Conservation (phyloP, 2,797 vertebrate genomes). For the Scleropages formosus region DNA sequence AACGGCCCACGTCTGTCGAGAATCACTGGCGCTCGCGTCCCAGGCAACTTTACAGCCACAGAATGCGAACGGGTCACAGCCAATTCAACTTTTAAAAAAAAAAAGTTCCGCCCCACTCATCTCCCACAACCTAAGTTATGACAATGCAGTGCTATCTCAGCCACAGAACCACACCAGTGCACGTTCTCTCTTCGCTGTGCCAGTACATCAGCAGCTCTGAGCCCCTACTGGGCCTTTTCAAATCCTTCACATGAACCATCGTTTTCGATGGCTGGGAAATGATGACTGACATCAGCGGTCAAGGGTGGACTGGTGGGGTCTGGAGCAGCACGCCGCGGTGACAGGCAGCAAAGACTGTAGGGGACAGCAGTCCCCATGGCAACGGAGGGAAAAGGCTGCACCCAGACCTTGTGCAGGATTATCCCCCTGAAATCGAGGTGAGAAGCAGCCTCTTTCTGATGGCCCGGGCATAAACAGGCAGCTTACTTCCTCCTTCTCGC, state of each 20-base stretch:
- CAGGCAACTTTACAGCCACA: too few relatives aligned
- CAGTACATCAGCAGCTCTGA: too few relatives aligned
- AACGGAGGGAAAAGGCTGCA: not conserved
- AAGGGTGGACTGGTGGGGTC: not conserved
- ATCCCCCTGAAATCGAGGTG: not conserved
- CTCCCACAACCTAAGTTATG: not conserved
- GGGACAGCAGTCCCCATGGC: not conserved
- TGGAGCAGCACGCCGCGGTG: not conserved
- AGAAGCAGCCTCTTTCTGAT: slow-evolving; percentile 24
- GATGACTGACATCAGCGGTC: not conserved
- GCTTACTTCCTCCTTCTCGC: slow-evolving; percentile 10
- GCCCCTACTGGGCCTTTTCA: not conserved
- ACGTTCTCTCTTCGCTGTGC: too few relatives aligned
- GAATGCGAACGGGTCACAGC: too few relatives aligned
- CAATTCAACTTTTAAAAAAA: too few relatives aligned
- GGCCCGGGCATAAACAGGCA: slow-evolving; percentile 10
- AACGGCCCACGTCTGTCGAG: too few relatives aligned
- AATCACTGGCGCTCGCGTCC: too few relatives aligned
- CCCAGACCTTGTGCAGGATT: not conserved
- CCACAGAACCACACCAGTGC: too few relatives aligned
- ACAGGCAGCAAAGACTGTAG: not conserved
- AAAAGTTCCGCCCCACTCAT: too few relatives aligned
- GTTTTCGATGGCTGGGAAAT: not conserved
- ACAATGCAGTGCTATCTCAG: not conserved
- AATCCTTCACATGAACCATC: not conserved